Conservation (phyloP, 2,888 invertebrate genomes). For the Colletes collaris region DNA sequence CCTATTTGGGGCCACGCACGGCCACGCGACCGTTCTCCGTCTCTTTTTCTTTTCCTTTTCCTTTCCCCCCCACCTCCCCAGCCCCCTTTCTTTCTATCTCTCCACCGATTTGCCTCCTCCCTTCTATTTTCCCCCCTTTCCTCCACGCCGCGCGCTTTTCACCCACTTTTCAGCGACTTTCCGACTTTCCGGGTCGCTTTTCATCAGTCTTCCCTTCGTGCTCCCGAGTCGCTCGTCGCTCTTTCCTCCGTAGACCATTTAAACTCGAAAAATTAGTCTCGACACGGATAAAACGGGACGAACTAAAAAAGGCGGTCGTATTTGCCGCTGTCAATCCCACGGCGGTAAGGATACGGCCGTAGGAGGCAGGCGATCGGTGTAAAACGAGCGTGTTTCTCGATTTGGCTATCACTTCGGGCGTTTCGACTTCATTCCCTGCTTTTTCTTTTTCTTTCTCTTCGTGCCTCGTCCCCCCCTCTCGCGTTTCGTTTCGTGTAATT, state of each 20-base stretch:
- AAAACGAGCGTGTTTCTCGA: conserved; percentile 50
- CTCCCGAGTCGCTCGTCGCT: neutral
- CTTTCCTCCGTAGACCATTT: too few species aligned
- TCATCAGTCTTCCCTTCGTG: neutral
- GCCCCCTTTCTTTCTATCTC: conserved; percentile 15
- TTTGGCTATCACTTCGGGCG: conserved; percentile 48
- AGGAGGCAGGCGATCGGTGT: conserved; percentile 41
- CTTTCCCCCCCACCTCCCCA: conserved; percentile 9
- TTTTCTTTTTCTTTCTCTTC: neutral
- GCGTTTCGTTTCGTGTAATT: neutral
- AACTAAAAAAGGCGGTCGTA: conserved; percentile 36
- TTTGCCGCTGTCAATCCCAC: conserved; percentile 22
- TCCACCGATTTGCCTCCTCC: conserved; percentile 15
- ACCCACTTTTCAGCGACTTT: neutral
- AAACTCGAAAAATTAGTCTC: too few species aligned
- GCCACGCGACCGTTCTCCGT: conserved; percentile 74
- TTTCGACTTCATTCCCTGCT: conserved; percentile 27
- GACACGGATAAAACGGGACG: neutral
- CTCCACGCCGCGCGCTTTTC: neutral
- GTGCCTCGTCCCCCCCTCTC: neutral
- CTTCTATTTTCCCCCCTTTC: neutral
- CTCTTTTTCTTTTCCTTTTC: conserved; percentile 29
- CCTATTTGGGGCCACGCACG: conserved; percentile 81
- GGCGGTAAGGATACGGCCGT: conserved; percentile 14
- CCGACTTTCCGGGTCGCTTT: neutral